Evolutionary conservation across 2,797 vertebrate species (phyloP).

Genomic region (Varecia variegata): DNA sequence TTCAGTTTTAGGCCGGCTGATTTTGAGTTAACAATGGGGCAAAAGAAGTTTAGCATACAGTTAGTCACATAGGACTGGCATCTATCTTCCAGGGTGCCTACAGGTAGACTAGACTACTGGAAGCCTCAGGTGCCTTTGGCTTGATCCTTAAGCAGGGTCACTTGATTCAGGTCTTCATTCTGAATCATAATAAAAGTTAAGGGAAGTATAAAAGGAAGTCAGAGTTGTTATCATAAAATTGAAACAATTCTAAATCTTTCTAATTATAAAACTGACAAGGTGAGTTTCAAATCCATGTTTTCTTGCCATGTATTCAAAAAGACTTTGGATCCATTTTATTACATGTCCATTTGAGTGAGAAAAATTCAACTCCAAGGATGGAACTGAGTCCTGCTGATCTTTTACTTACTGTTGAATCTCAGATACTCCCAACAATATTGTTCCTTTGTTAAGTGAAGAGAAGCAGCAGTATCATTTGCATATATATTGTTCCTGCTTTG

Average conservation of each 20-base stretch:
- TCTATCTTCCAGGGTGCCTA: neutral
- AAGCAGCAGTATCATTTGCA: neutral
- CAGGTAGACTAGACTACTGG: neutral
- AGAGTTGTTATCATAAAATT: neutral
- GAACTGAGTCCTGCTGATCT: neutral
- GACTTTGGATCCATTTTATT: neutral
- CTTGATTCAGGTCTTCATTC: neutral
- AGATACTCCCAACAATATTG: neutral
- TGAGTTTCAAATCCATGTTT: neutral
- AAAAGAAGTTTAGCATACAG: neutral
- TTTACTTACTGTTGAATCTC: neutral
- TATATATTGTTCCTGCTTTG: neutral
- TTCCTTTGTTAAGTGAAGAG: neutral
- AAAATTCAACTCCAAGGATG: neutral
- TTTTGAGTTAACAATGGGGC: neutral
- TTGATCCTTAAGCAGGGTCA: fast-evolving
- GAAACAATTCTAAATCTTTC: neutral
- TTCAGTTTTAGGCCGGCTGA: neutral
- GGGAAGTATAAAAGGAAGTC: neutral
- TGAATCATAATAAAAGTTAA: neutral
- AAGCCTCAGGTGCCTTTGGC: neutral
- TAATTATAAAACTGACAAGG: neutral
- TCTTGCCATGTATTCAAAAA: neutral
- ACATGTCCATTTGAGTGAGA: neutral
- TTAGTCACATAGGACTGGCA: neutral